Conservation (phyloP, 1,140 invertebrate species). For the Lepidurus arcticus region DNA sequence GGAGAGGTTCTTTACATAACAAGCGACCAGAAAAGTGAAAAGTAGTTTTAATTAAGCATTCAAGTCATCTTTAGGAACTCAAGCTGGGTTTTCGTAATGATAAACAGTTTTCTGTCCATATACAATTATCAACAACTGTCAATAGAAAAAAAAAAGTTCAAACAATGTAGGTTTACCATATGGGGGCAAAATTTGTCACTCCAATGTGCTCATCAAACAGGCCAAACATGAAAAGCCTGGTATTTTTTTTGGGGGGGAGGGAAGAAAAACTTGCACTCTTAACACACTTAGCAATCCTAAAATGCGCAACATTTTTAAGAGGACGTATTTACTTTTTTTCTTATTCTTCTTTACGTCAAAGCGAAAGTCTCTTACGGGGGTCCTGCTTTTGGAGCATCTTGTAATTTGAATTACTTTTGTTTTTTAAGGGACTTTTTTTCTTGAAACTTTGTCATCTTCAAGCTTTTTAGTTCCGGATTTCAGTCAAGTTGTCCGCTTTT, state of each 20-base stretch:
- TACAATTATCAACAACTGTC: background rate
- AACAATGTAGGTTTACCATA: background rate
- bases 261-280: background rate
- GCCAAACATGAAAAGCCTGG: conserved; percentile 7
- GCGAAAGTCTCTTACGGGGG: background rate
- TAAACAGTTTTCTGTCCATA: background rate
- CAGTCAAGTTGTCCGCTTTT: background rate
- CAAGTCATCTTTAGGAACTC: background rate
- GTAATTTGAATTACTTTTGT: no score
- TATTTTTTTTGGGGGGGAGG: background rate
- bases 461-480: background rate
- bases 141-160: background rate
- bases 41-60: background rate
- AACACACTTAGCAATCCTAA: background rate
- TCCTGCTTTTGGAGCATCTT: no score
- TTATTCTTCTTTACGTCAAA: background rate
- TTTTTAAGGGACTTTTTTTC: background rate
- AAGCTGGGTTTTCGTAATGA: background rate
- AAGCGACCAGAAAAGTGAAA: conserved; percentile 5
- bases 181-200: background rate
- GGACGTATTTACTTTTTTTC: background rate
- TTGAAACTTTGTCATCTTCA: background rate
- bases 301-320: background rate
- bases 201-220: conserved; percentile 7
- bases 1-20: background rate